Evolutionary conservation across 1,140 invertebrate genomes (phyloP).

Genomic region (Zelostemma sp.): DNA sequence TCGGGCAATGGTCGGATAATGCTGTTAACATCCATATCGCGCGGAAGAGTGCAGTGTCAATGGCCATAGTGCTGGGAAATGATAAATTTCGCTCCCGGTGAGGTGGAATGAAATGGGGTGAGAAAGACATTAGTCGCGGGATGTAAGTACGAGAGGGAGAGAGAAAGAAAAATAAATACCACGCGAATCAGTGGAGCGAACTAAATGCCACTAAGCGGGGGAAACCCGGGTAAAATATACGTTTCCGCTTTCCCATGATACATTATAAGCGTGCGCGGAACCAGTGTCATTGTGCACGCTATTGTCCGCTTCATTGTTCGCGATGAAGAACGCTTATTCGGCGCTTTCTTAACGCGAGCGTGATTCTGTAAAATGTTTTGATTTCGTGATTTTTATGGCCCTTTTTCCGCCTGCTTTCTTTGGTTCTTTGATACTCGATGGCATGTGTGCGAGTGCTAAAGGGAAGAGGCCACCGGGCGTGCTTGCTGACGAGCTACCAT

Average conservation of each 20-base stretch:
- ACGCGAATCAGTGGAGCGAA: slow-evolving; percentile 57
- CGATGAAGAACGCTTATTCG: slow-evolving; percentile 59
- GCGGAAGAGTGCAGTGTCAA: slow-evolving; percentile 41
- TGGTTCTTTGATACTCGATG: not conserved
- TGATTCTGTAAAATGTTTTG: slow-evolving; percentile 51
- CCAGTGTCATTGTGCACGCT: slow-evolving; percentile 52
- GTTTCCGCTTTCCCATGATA: slow-evolving; percentile 66
- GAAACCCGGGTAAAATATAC: slow-evolving; percentile 65
- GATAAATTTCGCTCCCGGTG: slow-evolving; percentile 59
- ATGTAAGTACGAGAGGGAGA: slow-evolving; percentile 29
- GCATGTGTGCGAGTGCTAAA: slow-evolving; percentile 4
- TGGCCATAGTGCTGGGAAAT: slow-evolving; percentile 41
- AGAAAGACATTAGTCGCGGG: slow-evolving; percentile 12
- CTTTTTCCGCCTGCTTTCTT: slow-evolving; percentile 9
- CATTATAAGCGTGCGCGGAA: slow-evolving; percentile 61
- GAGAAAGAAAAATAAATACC: slow-evolving; percentile 52
- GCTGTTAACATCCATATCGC: slow-evolving; percentile 57
- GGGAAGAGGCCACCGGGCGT: slow-evolving; percentile 4
- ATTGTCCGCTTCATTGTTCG: slow-evolving; percentile 51
- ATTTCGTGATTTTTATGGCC: slow-evolving; percentile 36
- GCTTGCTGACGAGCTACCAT: slow-evolving; percentile 18
- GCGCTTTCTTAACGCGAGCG: slow-evolving; percentile 14
- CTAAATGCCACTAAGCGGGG: slow-evolving; percentile 66
- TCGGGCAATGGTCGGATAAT: slow-evolving; percentile 55
- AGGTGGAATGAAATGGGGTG: slow-evolving; percentile 45